Conservation (phyloP, 2,113 vertebrate genomes). For the Tenebrosternarchus preto region DNA sequence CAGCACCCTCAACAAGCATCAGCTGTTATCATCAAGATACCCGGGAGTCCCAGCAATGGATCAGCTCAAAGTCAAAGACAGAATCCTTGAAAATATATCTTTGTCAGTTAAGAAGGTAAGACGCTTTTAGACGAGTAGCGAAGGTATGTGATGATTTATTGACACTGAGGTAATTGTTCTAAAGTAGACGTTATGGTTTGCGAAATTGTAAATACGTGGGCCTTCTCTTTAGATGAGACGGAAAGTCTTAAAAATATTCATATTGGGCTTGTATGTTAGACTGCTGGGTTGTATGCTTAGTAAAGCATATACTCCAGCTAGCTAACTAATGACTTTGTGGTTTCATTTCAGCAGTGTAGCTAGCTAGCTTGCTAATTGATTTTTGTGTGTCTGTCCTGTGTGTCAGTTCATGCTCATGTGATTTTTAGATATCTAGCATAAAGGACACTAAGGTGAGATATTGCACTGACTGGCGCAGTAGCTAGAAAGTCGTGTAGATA, state of each 20-base stretch:
- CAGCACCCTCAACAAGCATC: too few species aligned
- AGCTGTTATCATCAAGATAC: constrained; percentile 71
- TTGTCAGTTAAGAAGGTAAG: constrained; percentile 95
- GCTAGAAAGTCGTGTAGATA: neutral
- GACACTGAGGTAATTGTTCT: neutral
- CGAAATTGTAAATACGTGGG: constrained; percentile 27
- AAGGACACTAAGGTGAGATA: neutral
- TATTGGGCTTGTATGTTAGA: neutral
- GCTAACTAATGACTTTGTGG: too few species aligned
- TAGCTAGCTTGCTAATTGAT: too few species aligned
- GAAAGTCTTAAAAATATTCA: neutral
- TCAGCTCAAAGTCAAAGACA: constrained; percentile 92
- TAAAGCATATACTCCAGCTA: too few species aligned
- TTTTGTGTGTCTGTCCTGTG: neutral
- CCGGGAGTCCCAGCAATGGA: constrained; percentile 78
- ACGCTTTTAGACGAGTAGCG: neutral
- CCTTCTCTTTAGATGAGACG: constrained; percentile 20
- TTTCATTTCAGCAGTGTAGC: too few species aligned
- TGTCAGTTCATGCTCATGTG: neutral
- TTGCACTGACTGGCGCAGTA: neutral
- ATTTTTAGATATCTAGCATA: neutral
- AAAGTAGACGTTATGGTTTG: neutral
- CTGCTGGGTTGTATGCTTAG: neutral
- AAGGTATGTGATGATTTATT: too few species aligned
- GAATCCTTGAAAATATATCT: constrained; percentile 95